phyloP scores from a whole-genome alignment of 1,140 invertebrate species.

The Armadillidium nasatum region DNA sequence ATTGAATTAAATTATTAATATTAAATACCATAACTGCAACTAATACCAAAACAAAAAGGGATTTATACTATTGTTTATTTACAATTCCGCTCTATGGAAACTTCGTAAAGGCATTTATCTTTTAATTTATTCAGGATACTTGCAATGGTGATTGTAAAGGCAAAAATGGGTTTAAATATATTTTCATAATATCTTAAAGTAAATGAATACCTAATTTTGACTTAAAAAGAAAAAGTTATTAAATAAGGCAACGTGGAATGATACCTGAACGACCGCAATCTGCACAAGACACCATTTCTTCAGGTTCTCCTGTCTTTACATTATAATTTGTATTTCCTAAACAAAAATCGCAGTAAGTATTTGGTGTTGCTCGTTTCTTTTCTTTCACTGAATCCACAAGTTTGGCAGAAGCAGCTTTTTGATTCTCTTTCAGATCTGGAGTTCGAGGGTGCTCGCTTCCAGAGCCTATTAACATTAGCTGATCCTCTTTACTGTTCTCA shows the following conservation, averaged over 20 bases:
- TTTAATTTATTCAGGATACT: no score
- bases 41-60: no score
- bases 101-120: no score
- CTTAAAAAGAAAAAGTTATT: no score
- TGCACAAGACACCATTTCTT: constrained; percentile 94
- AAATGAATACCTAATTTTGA: no score
- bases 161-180: no score
- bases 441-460: neutral
- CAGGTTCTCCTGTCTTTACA: constrained; percentile 91
- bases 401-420: neutral
- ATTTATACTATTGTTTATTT: no score
- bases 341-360: constrained; percentile 92
- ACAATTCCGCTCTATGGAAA: no score
- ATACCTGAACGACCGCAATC: constrained; percentile 96
- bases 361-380: constrained; percentile 32
- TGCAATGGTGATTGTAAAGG: no score
- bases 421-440: neutral
- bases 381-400: neutral
- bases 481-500: neutral
- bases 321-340: constrained; percentile 89
- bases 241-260: neutral
- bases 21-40: no score
- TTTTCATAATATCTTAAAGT: no score
- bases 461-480: neutral
- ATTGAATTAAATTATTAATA: no score